Evolutionary conservation across 2,888 invertebrate species (phyloP), one percentile per base, ranked within the genome.

Genomic region (Apamea anceps): DNA sequence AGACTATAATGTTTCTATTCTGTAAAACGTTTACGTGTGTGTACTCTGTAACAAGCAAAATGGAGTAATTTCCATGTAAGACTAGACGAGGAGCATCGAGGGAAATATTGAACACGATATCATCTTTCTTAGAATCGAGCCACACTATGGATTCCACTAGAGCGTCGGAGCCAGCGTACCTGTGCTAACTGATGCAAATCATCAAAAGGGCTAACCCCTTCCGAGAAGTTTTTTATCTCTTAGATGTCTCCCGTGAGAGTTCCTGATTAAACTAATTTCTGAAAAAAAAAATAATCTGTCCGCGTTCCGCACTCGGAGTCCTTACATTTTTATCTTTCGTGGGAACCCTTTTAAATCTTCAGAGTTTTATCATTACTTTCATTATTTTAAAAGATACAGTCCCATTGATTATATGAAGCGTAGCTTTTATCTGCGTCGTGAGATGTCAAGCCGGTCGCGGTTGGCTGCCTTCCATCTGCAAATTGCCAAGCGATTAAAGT

Each of bases 241-340:
- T 77, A 86, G 89, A 89, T 89, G 88, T 88, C 76, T 80, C 89
- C 87, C 91, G 90, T 90, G 91, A 90, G 90, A 88, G 85, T 89
- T 91, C 84, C 84, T 88, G 90, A 91, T 91, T 91, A 91, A 90
- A 90, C 86, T 87, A 88, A 89, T 89, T 90, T 90, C 85, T 87
- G 84, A 84, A 84, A 86, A 84, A 84, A 83, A 89, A 89, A 86
- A 84, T 81, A 88, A 88, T 76, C 65, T 79, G 80, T 82, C 51
- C 71, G 72, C 78, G 76, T 79, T 87, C 85, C 87, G 85, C 79
- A 75, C 75, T 78, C 28, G 75, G 74, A 73, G 75, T 79, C 42
- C 63, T 77, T 85, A 77, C 72, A 79, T 77, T 86, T 79, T 87
- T 86, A 86, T 86, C 78, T 82, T 80, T 78, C 62, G 72, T 65